Conservation (phyloP, 1,140 invertebrate species). For the Anastrepha obliqua region DNA sequence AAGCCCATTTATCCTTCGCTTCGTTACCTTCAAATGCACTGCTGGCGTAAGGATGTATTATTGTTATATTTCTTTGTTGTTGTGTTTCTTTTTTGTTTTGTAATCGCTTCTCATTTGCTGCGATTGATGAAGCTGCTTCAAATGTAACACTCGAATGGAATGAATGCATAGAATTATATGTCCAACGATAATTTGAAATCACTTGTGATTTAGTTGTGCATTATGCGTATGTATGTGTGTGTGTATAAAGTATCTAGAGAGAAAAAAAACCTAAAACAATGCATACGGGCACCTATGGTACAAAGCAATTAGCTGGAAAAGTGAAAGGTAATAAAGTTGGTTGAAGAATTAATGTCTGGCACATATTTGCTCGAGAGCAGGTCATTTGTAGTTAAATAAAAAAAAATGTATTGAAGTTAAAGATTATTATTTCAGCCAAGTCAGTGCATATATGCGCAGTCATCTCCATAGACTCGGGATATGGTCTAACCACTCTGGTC, state of each 20-base stretch:
- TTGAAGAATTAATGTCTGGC: too few relatives aligned
- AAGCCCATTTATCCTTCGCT: conserved; percentile 35
- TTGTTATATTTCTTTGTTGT: not conserved
- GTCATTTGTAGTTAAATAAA: not conserved
- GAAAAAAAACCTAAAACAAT: not conserved
- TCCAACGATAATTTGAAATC: conserved; percentile 6
- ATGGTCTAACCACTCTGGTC: too few relatives aligned
- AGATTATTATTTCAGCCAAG: too few relatives aligned
- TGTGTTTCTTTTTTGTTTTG: not conserved
- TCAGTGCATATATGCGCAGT: too few relatives aligned
- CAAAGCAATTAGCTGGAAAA: not conserved
- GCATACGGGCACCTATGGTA: not conserved
- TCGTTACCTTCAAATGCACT: conserved; percentile 27
- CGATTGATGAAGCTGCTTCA: conserved; percentile 26
- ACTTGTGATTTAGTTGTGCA: not conserved
- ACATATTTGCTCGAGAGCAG: not conserved
- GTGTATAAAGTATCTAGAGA: not conserved
- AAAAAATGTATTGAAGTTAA: too few relatives aligned
- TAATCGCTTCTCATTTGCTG: conserved; percentile 23
- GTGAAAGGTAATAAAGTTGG: not conserved
- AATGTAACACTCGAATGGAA: not conserved
- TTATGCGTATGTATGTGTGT: too few relatives aligned
- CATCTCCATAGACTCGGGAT: too few relatives aligned
- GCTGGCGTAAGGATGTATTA: not conserved
- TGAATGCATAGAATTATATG: conserved; percentile 20